A percentile compares a stretch with the other conserved stretches of the same genome.
These are phyloP conservation scores for Cephus runcator DNA, from an alignment of 2,888 invertebrate species.

Conservation along the genomic window DNA sequence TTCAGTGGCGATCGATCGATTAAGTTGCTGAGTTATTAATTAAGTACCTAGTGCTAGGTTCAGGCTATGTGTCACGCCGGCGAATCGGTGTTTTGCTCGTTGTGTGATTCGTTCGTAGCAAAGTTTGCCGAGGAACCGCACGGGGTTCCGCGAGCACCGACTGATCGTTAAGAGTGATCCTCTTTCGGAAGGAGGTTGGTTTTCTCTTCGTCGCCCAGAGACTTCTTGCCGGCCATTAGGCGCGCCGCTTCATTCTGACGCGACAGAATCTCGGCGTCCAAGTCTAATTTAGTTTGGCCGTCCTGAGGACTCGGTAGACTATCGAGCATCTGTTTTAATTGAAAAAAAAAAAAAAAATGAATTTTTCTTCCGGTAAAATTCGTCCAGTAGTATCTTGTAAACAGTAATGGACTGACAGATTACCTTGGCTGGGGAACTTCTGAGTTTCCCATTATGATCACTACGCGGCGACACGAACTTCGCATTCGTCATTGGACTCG, in stretches of 20 bases:
- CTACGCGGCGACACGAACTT: conserved; percentile 51
- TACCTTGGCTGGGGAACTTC: conserved; percentile 56
- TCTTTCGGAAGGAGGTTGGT: conserved; percentile 51
- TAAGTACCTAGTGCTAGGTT: conserved; percentile 48
- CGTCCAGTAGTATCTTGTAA: not conserved
- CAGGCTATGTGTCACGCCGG: conserved; percentile 49
- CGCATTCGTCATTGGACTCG: conserved; percentile 56
- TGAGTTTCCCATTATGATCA: conserved; percentile 58
- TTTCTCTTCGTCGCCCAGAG: conserved; percentile 48
- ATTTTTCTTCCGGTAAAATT: no score
- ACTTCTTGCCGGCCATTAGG: conserved; percentile 38
- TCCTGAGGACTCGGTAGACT: conserved; percentile 36
- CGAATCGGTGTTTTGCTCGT: conserved; percentile 35
- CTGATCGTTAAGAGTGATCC: conserved; percentile 58
- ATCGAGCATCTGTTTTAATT: not conserved
- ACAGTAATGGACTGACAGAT: not conserved
- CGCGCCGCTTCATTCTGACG: conserved; percentile 43
- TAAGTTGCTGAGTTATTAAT: conserved; percentile 40
- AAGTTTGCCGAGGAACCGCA: conserved; percentile 34
- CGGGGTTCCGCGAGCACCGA: conserved; percentile 45
- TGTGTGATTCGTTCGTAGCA: conserved; percentile 30
- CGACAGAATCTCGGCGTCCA: conserved; percentile 45
- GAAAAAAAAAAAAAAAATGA: no score
- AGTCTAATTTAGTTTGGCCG: conserved; percentile 25
- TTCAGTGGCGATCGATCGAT: no score